These are phyloP conservation scores for Pygocentrus nattereri DNA, from an alignment of 2,797 vertebrate species.

Conservation along the genomic window DNA sequence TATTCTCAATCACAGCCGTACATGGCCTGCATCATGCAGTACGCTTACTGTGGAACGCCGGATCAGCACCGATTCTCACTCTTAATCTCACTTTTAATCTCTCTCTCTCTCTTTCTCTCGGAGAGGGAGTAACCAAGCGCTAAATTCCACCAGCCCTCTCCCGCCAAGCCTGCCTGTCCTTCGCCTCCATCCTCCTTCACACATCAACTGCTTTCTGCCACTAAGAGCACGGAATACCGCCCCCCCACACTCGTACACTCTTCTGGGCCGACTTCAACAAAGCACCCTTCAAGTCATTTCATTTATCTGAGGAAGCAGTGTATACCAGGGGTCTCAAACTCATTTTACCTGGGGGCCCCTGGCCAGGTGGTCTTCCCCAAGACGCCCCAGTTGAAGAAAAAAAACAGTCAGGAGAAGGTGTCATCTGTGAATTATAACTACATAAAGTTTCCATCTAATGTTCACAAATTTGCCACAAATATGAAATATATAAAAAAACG, in stretches of 20 bases:
- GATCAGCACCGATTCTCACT: constrained; percentile 29
- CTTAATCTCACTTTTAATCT: constrained; percentile 13
- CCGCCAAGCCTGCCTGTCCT: constrained; percentile 53
- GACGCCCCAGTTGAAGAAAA: too few relatives aligned
- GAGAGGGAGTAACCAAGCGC: constrained; percentile 54
- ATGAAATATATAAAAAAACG: too few relatives aligned
- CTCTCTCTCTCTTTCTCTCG: constrained; percentile 20
- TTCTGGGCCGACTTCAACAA: not conserved
- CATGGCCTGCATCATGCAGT: not conserved
- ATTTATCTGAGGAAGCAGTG: not conserved
- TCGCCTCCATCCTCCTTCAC: constrained; percentile 72
- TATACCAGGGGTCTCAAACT: too few relatives aligned
- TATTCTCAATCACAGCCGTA: constrained; percentile 18
- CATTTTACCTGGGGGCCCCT: too few relatives aligned
- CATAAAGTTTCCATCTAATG: too few relatives aligned
- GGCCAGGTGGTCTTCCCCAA: too few relatives aligned
- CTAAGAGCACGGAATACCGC: constrained; percentile 43
- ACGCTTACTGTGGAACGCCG: constrained; percentile 20
- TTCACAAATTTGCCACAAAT: too few relatives aligned
- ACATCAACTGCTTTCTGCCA: constrained; percentile 65
- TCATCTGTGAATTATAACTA: too few relatives aligned
- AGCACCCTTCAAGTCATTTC: not conserved
- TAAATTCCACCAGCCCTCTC: constrained; percentile 52
- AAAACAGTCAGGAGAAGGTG: too few relatives aligned
- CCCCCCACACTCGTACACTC: not conserved